phyloP scores from a whole-genome alignment of 2,888 invertebrate genomes.

The Muschampia plurimacula region DNA sequence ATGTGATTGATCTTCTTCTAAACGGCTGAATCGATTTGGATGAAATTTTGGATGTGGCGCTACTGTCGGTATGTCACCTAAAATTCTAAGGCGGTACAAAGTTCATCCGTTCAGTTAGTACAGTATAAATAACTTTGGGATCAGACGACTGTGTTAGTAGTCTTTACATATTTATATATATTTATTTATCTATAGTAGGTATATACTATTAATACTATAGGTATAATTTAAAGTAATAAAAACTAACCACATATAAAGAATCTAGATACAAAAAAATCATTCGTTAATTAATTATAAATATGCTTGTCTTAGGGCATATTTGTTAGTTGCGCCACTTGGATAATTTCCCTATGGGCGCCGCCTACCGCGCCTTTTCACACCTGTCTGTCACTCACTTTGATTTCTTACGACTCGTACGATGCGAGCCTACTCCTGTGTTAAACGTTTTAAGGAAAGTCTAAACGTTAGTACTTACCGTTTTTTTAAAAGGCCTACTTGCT shows the following conservation, averaged over 20 bases:
- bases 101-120: too few relatives aligned
- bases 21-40: too few relatives aligned
- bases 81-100: too few relatives aligned
- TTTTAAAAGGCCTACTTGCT: neutral
- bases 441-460: neutral
- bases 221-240: too few relatives aligned
- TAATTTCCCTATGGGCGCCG: constrained; percentile 78
- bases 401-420: constrained; percentile 55
- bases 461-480: neutral
- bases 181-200: too few relatives aligned
- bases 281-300: constrained; percentile 68
- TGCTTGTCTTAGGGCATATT: constrained; percentile 72
- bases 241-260: neutral
- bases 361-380: constrained; percentile 72
- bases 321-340: constrained; percentile 62
- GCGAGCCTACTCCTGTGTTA: neutral
- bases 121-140: too few relatives aligned
- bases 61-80: too few relatives aligned
- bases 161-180: too few relatives aligned
- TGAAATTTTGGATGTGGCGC: too few relatives aligned
- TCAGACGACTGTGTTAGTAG: too few relatives aligned
- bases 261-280: neutral
- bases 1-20: too few relatives aligned
- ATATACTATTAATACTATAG: too few relatives aligned
- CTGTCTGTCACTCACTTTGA: constrained; percentile 50